These are phyloP conservation scores for Drosophila bipectinata DNA, from an alignment of 1,140 invertebrate species.

Conservation along the genomic window DNA sequence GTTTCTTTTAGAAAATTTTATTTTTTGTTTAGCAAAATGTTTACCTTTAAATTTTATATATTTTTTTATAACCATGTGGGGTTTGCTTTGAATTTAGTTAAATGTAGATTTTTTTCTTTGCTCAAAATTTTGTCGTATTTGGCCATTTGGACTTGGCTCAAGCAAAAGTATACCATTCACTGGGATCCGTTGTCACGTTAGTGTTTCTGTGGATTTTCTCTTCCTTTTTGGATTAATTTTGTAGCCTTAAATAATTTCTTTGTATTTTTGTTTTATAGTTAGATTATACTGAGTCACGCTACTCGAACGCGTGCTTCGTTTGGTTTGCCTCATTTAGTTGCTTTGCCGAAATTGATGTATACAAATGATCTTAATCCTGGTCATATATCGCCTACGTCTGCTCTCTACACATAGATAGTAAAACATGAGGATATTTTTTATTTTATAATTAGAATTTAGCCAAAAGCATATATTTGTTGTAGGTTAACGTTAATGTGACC, in stretches of 20 bases:
- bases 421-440: slow-evolving; percentile 54
- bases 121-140: slow-evolving; percentile 19
- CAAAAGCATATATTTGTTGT: slow-evolving; percentile 50
- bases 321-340: slow-evolving; percentile 78
- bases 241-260: slow-evolving; percentile 81
- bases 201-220: slow-evolving; percentile 33
- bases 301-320: slow-evolving; percentile 23
- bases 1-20: slow-evolving; percentile 68
- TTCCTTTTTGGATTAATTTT: slow-evolving; percentile 57
- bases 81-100: slow-evolving; percentile 55
- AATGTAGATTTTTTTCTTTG: slow-evolving; percentile 40
- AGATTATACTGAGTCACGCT: slow-evolving; percentile 55
- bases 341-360: slow-evolving; percentile 78
- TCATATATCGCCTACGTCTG: slow-evolving; percentile 41
- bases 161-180: slow-evolving; percentile 71
- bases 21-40: slow-evolving; percentile 35
- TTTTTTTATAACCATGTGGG: slow-evolving; percentile 69
- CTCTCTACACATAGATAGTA: slow-evolving; percentile 65
- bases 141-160: slow-evolving; percentile 62
- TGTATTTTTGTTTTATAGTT: slow-evolving; percentile 70
- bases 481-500: slow-evolving; percentile 59
- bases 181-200: slow-evolving; percentile 19
- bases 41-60: slow-evolving; percentile 38
- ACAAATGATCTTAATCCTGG: slow-evolving; percentile 61
- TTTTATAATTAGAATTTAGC: slow-evolving; percentile 63